phyloP scores from a whole-genome alignment of 2,888 invertebrate genomes.

The Zaprionus lineosus region DNA sequence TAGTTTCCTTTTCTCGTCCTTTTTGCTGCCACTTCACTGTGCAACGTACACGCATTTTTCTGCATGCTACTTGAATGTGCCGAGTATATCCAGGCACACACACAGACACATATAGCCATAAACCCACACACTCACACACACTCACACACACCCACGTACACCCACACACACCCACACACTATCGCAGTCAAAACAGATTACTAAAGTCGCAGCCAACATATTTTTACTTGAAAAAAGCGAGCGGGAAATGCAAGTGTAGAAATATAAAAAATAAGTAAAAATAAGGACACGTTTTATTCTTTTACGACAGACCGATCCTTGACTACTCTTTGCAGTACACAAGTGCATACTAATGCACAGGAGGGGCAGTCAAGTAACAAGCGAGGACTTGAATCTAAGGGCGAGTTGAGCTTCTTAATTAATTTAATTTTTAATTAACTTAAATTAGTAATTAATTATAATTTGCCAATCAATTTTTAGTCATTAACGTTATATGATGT shows the following conservation, averaged over 20 bases:
- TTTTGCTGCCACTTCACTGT: slow-evolving; percentile 34
- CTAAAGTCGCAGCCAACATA: slow-evolving; percentile 72
- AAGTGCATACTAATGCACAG: no score
- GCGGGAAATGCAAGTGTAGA: slow-evolving; percentile 54
- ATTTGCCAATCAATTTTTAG: no score
- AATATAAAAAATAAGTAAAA: slow-evolving; percentile 25
- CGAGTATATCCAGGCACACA: no score
- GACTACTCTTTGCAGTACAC: no score
- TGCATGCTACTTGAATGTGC: slow-evolving; percentile 41
- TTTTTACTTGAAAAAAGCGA: slow-evolving; percentile 42
- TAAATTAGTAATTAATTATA: no score
- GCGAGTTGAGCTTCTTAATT: no score
- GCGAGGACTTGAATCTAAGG: no score
- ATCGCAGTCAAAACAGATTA: slow-evolving; percentile 57
- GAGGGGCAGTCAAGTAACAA: no score
- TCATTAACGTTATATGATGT: no score
- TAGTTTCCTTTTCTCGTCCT: slow-evolving; percentile 18
- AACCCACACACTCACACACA: slow-evolving; percentile 6
- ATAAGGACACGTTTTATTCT: no score
- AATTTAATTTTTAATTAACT: no score
- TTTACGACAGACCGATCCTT: no score
- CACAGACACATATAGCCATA: not conserved
- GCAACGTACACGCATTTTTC: slow-evolving; percentile 54
- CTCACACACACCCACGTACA: slow-evolving; percentile 8
- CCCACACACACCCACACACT: slow-evolving; percentile 10